Conservation (phyloP, 2,888 invertebrate genomes). For the Petrolisthes manimaculis region DNA sequence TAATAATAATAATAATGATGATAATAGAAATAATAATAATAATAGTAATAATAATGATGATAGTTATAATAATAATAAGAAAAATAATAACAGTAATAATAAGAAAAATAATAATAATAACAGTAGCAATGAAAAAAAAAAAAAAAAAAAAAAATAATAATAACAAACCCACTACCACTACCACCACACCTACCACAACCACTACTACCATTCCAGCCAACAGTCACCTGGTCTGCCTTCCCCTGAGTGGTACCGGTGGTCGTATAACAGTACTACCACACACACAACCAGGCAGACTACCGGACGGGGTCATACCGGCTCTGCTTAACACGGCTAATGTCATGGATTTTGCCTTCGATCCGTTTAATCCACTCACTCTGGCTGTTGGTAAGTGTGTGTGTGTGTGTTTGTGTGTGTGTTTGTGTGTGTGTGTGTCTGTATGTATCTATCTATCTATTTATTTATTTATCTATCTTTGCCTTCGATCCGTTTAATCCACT, state of each 20-base stretch:
- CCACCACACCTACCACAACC: too few species aligned
- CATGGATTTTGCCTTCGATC: slow-evolving; percentile 96
- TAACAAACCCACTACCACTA: neutral
- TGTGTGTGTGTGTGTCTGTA: neutral
- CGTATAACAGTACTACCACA: slow-evolving; percentile 89
- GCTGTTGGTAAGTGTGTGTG: slow-evolving; percentile 76
- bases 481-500: slow-evolving; percentile 92
- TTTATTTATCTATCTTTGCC: too few species aligned
- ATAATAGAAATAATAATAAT: neutral
- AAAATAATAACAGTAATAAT: neutral
- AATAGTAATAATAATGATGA: neutral
- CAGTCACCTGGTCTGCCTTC: slow-evolving; percentile 87
- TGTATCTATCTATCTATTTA: too few species aligned
- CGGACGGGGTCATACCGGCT: slow-evolving; percentile 87
- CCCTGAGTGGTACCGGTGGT: slow-evolving; percentile 90
- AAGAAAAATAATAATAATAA: neutral
- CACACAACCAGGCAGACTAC: slow-evolving; percentile 78
- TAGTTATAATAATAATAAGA: neutral
- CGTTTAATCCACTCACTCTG: slow-evolving; percentile 83
- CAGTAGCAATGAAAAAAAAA: neutral
- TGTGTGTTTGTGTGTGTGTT: neutral
- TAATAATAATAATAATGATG: neutral
- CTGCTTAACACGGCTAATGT: slow-evolving; percentile 89
- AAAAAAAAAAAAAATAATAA: neutral
- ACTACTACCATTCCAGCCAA: slow-evolving; percentile 76